Conservation (phyloP, 2,888 invertebrate species). For the Diplolepis rosae region DNA sequence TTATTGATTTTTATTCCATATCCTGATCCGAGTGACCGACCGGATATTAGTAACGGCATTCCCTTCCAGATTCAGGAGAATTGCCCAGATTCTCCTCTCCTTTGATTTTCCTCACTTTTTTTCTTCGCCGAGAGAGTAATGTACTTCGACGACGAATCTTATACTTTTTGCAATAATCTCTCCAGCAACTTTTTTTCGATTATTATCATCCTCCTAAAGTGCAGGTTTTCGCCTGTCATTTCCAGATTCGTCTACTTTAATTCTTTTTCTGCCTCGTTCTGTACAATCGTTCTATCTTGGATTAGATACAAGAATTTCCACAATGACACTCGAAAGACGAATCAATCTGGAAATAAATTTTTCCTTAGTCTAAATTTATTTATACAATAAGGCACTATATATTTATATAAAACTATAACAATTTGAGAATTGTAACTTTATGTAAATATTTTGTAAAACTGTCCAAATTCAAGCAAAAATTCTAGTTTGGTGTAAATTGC, state of each 20-base stretch:
- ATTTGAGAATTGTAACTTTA: too few species aligned
- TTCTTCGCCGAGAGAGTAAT: conserved; percentile 27
- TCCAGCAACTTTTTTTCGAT: conserved; percentile 10
- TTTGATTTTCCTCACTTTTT: conserved; percentile 18
- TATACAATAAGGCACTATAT: too few species aligned
- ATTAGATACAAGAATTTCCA: background rate
- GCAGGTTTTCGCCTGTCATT: conserved; percentile 18
- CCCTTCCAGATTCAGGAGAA: conserved; percentile 34
- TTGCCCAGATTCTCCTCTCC: conserved; percentile 35
- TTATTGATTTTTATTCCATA: conserved; percentile 67
- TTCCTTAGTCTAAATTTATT: background rate
- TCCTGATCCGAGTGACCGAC: conserved; percentile 53
- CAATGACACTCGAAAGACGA: background rate
- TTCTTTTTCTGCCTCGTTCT: conserved; percentile 6
- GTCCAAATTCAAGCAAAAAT: too few species aligned
- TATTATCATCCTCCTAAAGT: conserved; percentile 22
- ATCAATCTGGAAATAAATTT: background rate
- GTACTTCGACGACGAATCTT: conserved; percentile 22
- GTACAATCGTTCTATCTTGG: background rate
- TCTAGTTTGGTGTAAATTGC: too few species aligned
- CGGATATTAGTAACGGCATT: conserved; percentile 43
- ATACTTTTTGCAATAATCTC: conserved; percentile 4
- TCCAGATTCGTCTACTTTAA: background rate
- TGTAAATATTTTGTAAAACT: background rate
- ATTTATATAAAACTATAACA: too few species aligned